A percentile compares a stretch with the other conserved stretches of the same genome.
Conservation (phyloP, 92 coral and sea anemone genomes). For the Heliopora coerulea region DNA sequence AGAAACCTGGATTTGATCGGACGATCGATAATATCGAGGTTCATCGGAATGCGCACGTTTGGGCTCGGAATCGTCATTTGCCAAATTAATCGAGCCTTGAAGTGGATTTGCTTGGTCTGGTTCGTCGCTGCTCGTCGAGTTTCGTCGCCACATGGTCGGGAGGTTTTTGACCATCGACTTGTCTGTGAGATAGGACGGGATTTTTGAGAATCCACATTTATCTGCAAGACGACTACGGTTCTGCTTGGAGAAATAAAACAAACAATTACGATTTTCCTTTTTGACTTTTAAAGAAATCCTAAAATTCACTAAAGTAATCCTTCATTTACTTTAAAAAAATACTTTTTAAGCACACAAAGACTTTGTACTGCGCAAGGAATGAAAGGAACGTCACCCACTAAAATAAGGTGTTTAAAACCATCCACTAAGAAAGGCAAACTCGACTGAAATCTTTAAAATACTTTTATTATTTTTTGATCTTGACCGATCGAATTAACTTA, state of each 20-base stretch:
- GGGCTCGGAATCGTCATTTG: constrained; percentile 25
- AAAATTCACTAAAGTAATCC: too few species aligned
- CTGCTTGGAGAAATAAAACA: constrained; percentile 54
- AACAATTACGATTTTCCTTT: not conserved
- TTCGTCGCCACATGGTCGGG: constrained; percentile 47
- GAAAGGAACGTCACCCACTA: too few species aligned
- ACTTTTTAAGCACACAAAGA: too few species aligned
- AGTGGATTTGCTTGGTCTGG: constrained; percentile 20
- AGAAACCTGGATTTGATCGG: constrained; percentile 62
- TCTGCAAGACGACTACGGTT: constrained; percentile 96
- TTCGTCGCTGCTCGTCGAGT: constrained; percentile 44
- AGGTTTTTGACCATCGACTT: constrained; percentile 38
- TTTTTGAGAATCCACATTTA: constrained; percentile 77
- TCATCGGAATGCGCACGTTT: constrained; percentile 42
- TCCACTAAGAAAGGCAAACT: too few species aligned
- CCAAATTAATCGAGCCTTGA: not conserved
- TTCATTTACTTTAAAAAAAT: too few species aligned
- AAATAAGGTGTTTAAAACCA: too few species aligned
- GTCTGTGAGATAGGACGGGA: constrained; percentile 30
- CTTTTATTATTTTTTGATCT: too few species aligned
- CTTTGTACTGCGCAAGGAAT: too few species aligned
- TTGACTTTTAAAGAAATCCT: not conserved
- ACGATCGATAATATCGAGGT: constrained; percentile 50
- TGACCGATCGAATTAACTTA: too few species aligned
- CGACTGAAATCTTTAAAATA: too few species aligned